Evolutionary conservation across 1,140 invertebrate species (phyloP).

Genomic region (Anastatus disparis): DNA sequence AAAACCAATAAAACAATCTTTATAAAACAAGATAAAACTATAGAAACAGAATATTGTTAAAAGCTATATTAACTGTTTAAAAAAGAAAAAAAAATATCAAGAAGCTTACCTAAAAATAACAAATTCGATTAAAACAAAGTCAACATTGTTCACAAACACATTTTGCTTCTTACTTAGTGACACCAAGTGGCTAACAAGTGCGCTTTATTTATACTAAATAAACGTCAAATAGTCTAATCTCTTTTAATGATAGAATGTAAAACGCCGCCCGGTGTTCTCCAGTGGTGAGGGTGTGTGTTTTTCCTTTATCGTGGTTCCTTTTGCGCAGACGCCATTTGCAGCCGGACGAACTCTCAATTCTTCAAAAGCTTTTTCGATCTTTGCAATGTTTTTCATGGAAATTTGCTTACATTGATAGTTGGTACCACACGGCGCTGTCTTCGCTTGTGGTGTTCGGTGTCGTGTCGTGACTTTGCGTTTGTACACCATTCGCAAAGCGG

Average conservation of each 20-base stretch:
- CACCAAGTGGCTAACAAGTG: not conserved
- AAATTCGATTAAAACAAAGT: too few species aligned
- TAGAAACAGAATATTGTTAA: too few species aligned
- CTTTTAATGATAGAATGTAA: not conserved
- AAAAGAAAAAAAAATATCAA: too few species aligned
- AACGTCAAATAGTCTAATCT: not conserved
- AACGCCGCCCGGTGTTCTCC: not conserved
- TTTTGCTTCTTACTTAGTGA: not conserved
- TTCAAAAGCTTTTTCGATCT: too few species aligned
- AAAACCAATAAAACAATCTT: too few species aligned
- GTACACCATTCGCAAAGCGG: not conserved
- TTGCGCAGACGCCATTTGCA: conserved; percentile 38
- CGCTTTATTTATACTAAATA: not conserved
- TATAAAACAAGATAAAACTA: too few species aligned
- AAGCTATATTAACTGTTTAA: too few species aligned
- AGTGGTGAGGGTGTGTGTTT: conserved; percentile 10
- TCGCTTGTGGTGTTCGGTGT: not conserved
- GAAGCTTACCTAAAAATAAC: too few species aligned
- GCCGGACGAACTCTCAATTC: conserved; percentile 20
- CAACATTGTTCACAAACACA: not conserved
- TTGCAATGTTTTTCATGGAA: not conserved
- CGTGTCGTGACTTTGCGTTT: conserved; percentile 39
- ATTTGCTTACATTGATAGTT: not conserved
- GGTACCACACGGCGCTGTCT: conserved; percentile 16
- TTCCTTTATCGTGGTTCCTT: not conserved